Evolutionary conservation across 2,797 vertebrate genomes (phyloP), one percentile per base, ranked within the genome.

Genomic region (Synanceia verrucosa): DNA sequence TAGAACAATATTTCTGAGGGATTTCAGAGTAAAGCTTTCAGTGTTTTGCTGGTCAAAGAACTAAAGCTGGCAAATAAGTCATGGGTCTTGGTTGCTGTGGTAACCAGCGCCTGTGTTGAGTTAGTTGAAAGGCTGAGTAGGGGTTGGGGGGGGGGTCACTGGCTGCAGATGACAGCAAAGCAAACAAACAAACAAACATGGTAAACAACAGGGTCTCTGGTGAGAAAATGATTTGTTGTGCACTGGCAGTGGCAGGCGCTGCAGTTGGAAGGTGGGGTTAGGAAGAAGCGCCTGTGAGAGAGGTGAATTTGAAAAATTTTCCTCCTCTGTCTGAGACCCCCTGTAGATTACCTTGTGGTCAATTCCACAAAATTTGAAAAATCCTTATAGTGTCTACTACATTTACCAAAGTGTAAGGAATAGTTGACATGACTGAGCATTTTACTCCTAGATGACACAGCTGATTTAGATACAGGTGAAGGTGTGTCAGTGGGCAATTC

Each of bases 1-100:
- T 58, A 24, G 13, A 37, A 43, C 23, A 36, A 14, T 48, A 66
- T 72, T 70, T 68, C 19, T 13, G 13, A 29, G 31, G 18, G 46
- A 56, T 81, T 65, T 73, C 28, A 62, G 21, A 50, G 33, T 26
- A 50, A 69, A 64, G 43, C 44, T 59, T 41, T 28, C 18, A 33
- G 41, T 80, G 67, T 82, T 47, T 82, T 47, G 50, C 66, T 76
- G 75, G 72, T 79, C 63, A 80, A 67, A 85, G 63, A 77, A 76
- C 65, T 70, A 73, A 75, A 87, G 73, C 87, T 62, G 11, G 59
- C 62, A 83, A 89, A 86, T 70, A 84, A 74, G 65, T 74, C 79
- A n/a, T 61, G 61, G 81, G 39, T 75, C 69, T 81, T 33, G 72
- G 92, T 92, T 92, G 89, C 91, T 78, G 84, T 90, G 87, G 92